Evolutionary conservation across 2,797 vertebrate genomes (phyloP).

Genomic region (Brachyrhaphis roseni): DNA sequence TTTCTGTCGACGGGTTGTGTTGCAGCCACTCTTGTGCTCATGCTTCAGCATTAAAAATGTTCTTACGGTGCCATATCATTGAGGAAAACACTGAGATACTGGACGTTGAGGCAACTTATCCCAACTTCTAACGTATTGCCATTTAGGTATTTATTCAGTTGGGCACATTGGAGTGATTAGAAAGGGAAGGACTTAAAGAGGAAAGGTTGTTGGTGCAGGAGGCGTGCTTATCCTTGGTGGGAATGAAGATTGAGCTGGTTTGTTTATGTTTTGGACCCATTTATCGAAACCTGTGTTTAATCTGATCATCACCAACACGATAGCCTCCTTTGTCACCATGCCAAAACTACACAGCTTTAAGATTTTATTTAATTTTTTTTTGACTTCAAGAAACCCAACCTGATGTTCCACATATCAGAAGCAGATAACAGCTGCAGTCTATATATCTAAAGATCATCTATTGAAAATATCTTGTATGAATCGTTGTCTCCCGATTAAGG

Average conservation of each 20-base stretch:
- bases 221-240: slow-evolving; percentile 75
- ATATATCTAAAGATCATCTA: slow-evolving; percentile 19
- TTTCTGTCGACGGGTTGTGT: slow-evolving; percentile 69
- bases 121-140: slow-evolving; percentile 75
- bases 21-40: slow-evolving; percentile 70
- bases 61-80: slow-evolving; percentile 80
- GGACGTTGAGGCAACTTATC: slow-evolving; percentile 49
- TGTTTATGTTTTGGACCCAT: slow-evolving; percentile 60
- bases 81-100: slow-evolving; percentile 64
- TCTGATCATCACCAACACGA: slow-evolving; percentile 76
- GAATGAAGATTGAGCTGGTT: slow-evolving; percentile 83
- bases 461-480: slow-evolving; percentile 36
- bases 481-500: slow-evolving; percentile 24
- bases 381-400: slow-evolving; percentile 35
- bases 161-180: slow-evolving; percentile 70
- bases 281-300: slow-evolving; percentile 63
- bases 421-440: slow-evolving; percentile 37
- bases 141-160: slow-evolving; percentile 75
- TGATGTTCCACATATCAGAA: slow-evolving; percentile 69
- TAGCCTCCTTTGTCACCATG: slow-evolving; percentile 38
- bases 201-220: slow-evolving; percentile 22
- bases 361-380: background rate
- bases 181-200: slow-evolving; percentile 32
- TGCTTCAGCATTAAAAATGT: slow-evolving; percentile 74
- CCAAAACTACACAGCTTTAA: slow-evolving; percentile 6